Conservation (phyloP, 2,888 invertebrate genomes). For the Disparrhopalites patrizii region DNA sequence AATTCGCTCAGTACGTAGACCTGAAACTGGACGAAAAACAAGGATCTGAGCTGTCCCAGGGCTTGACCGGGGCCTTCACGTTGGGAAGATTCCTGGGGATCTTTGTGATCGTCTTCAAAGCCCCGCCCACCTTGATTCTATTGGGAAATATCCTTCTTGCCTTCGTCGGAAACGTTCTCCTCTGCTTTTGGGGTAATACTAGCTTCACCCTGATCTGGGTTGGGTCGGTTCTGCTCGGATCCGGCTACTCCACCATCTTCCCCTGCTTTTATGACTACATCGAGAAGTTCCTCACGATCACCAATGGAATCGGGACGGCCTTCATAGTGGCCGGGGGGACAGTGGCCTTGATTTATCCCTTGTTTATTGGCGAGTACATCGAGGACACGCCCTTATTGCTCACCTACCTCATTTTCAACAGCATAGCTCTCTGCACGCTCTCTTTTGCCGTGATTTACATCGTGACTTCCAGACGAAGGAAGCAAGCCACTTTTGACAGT, state of each 20-base stretch:
- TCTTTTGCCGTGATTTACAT: slow-evolving; percentile 16
- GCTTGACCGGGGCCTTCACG: slow-evolving; percentile 32
- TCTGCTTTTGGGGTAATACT: slow-evolving; percentile 24
- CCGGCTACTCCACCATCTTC: slow-evolving; percentile 34
- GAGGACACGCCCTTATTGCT: slow-evolving; percentile 19
- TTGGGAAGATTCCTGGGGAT: slow-evolving; percentile 32
- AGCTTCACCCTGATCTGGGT: slow-evolving; percentile 31
- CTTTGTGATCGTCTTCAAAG: slow-evolving; percentile 25
- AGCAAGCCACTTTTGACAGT: too few species aligned
- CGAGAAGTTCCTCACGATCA: slow-evolving; percentile 24
- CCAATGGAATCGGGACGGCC: slow-evolving; percentile 19
- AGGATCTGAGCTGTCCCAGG: slow-evolving; percentile 31
- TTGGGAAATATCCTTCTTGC: slow-evolving; percentile 24
- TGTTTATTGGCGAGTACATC: slow-evolving; percentile 26
- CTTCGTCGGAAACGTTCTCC: slow-evolving; percentile 14
- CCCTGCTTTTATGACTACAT: slow-evolving; percentile 25
- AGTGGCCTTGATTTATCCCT: slow-evolving; percentile 16
- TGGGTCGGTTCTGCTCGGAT: slow-evolving; percentile 30
- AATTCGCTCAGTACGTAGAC: slow-evolving; percentile 35
- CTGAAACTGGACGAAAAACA: slow-evolving; percentile 29
- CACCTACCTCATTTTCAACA: slow-evolving; percentile 27
- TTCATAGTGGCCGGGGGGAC: slow-evolving; percentile 21
- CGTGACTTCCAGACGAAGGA: slow-evolving; percentile 10
- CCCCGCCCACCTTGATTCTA: slow-evolving; percentile 29
- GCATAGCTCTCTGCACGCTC: slow-evolving; percentile 7